Percentiles rank a stretch among this genome's conserved stretches.
Conservation (phyloP, 2,113 vertebrate species). For the Podarcis cretensis region DNA sequence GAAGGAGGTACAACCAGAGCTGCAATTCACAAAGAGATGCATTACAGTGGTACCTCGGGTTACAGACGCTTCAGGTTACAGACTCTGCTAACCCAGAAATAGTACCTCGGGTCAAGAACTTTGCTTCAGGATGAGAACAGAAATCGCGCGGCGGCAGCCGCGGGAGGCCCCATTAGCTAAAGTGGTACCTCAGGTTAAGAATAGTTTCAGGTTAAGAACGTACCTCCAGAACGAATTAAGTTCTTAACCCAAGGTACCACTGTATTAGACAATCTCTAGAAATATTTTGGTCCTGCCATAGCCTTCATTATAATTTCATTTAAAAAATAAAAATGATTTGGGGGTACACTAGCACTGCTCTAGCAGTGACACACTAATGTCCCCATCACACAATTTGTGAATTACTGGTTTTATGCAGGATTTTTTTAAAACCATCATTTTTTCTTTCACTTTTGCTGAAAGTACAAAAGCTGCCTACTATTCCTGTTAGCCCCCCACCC, state of each 20-base stretch:
- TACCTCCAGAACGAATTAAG: too few species aligned
- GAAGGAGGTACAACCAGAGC: neutral
- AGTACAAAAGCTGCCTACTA: slow-evolving; percentile 20
- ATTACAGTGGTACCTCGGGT: too few species aligned
- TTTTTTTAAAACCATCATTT: neutral
- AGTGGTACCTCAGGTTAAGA: too few species aligned
- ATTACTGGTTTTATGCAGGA: neutral
- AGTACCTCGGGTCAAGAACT: too few species aligned
- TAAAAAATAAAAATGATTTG: neutral
- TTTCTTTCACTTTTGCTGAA: slow-evolving; percentile 3
- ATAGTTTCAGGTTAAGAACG: too few species aligned
- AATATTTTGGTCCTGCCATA: neutral
- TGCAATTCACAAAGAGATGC: neutral
- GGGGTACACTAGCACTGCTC: neutral
- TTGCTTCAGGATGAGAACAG: too few species aligned
- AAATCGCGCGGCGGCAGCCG: too few species aligned
- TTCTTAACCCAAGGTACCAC: too few species aligned
- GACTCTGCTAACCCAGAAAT: too few species aligned
- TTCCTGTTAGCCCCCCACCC: slow-evolving; percentile 23
- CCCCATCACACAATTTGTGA: neutral
- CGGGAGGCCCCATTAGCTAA: too few species aligned
- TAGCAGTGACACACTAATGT: neutral
- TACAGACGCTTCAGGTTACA: too few species aligned
- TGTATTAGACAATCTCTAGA: neutral
- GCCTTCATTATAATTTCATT: too few species aligned